A percentile compares a stretch with the other conserved stretches of the same genome.
phyloP scores from a whole-genome alignment of 2,888 invertebrate species.

The Pheosia gnoma region DNA sequence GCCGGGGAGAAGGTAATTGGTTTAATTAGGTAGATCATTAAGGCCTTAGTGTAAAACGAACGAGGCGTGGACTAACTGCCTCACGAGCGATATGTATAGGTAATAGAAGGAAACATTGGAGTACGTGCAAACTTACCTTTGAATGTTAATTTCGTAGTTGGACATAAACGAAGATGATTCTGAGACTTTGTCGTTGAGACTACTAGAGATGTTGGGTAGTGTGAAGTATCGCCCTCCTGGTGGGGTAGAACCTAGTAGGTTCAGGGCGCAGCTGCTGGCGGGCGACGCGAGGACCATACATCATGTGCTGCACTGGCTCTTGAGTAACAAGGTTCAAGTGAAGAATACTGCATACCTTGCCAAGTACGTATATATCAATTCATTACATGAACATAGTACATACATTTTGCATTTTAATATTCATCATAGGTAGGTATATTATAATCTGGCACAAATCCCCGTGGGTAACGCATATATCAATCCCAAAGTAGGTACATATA shows the following conservation, averaged over 20 bases:
- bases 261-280: conserved; percentile 74
- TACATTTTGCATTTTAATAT: too few relatives aligned
- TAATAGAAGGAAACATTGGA: background rate
- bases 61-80: background rate
- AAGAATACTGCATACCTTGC: conserved; percentile 94
- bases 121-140: background rate
- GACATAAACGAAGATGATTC: conserved; percentile 90
- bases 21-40: background rate
- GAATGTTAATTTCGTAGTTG: conserved; percentile 57
- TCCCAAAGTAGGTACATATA: too few relatives aligned
- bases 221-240: conserved; percentile 91
- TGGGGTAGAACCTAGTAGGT: conserved; percentile 68
- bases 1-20: conserved; percentile 84
- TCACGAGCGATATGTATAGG: background rate
- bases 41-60: background rate
- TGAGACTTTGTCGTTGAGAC: conserved; percentile 89
- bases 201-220: conserved; percentile 88
- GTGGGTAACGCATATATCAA: too few relatives aligned
- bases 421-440: too few relatives aligned
- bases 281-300: conserved; percentile 91
- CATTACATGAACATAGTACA: too few relatives aligned
- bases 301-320: conserved; percentile 91
- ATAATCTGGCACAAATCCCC: too few relatives aligned
- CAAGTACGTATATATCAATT: conserved; percentile 67
- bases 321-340: conserved; percentile 88